A percentile compares a stretch with the other conserved stretches of the same genome.
These are phyloP conservation scores for Perca fluviatilis DNA, from an alignment of 2,113 vertebrate species.

Conservation along the genomic window DNA sequence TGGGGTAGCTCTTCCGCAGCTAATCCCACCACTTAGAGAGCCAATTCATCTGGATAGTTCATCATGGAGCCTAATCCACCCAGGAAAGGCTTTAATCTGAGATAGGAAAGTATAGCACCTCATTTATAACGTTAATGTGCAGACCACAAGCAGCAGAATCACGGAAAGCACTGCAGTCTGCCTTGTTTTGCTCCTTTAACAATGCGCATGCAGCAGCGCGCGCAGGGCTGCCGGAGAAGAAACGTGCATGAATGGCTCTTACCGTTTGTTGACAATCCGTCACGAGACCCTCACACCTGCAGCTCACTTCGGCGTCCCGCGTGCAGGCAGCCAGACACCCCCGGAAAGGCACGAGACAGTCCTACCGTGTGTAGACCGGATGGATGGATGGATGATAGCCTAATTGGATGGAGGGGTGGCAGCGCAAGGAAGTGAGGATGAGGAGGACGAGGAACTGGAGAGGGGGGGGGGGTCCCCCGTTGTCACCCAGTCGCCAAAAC, in stretches of 20 bases:
- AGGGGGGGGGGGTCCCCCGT: slow-evolving; percentile 9
- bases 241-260: slow-evolving; percentile 57
- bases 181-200: slow-evolving; percentile 24
- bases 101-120: slow-evolving; percentile 26
- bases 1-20: slow-evolving; percentile 27
- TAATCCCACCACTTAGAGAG: slow-evolving; percentile 54
- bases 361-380: slow-evolving; percentile 41
- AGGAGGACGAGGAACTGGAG: slow-evolving; percentile 7
- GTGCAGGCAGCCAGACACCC: slow-evolving; percentile 38
- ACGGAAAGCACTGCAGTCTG: slow-evolving; percentile 4
- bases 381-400: slow-evolving; percentile 55
- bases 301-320: slow-evolving; percentile 52
- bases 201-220: slow-evolving; percentile 35
- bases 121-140: slow-evolving; percentile 22
- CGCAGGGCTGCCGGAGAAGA: slow-evolving; percentile 23
- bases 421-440: slow-evolving; percentile 39
- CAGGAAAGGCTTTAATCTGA: slow-evolving; percentile 29
- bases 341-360: slow-evolving; percentile 62
- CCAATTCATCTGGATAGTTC: slow-evolving; percentile 35
- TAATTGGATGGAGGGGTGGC: slow-evolving; percentile 52
- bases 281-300: slow-evolving; percentile 70
- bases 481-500: slow-evolving; percentile 51
- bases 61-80: slow-evolving; percentile 47
- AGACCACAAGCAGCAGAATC: slow-evolving; percentile 5
- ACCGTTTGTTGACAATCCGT: slow-evolving; percentile 82